These are phyloP conservation scores for Byasa hedistus DNA, from an alignment of 2,888 invertebrate species.

Conservation along the genomic window DNA sequence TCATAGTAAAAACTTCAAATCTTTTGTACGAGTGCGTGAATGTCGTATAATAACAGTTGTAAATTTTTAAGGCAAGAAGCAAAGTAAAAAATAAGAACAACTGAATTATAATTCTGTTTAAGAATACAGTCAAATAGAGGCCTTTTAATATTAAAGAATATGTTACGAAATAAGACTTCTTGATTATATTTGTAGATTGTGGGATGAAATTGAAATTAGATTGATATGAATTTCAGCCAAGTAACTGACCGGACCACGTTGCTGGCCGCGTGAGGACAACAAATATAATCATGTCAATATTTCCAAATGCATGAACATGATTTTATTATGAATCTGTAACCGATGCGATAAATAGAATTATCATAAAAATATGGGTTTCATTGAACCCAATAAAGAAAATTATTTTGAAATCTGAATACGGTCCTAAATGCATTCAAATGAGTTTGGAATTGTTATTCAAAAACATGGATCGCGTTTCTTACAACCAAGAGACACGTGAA, in stretches of 20 bases:
- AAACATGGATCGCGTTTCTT: constrained; percentile 19
- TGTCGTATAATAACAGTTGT: neutral
- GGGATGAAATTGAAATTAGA: constrained; percentile 62
- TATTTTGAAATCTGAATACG: constrained; percentile 39
- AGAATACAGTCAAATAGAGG: constrained; percentile 30
- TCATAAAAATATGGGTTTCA: constrained; percentile 53
- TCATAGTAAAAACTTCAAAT: neutral
- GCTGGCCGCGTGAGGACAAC: constrained; percentile 53
- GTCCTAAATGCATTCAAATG: constrained; percentile 39
- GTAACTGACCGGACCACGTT: constrained; percentile 50
- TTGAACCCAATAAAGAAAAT: constrained; percentile 44
- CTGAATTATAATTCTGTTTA: constrained; percentile 23
- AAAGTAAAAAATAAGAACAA: constrained; percentile 5
- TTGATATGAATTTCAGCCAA: constrained; percentile 55
- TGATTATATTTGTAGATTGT: constrained; percentile 48
- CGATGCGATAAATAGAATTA: constrained; percentile 49
- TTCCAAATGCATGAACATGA: constrained; percentile 56
- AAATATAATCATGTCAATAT: constrained; percentile 51
- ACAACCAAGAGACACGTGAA: neutral
- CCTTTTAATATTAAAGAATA: constrained; percentile 44
- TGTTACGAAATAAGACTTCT: constrained; percentile 46
- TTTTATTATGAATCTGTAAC: constrained; percentile 69
- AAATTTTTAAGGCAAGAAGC: neutral
- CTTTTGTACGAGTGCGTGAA: neutral
- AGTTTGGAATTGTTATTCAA: constrained; percentile 35